Conservation (phyloP, 2,888 invertebrate species). For the Ctenicera cuprea region DNA sequence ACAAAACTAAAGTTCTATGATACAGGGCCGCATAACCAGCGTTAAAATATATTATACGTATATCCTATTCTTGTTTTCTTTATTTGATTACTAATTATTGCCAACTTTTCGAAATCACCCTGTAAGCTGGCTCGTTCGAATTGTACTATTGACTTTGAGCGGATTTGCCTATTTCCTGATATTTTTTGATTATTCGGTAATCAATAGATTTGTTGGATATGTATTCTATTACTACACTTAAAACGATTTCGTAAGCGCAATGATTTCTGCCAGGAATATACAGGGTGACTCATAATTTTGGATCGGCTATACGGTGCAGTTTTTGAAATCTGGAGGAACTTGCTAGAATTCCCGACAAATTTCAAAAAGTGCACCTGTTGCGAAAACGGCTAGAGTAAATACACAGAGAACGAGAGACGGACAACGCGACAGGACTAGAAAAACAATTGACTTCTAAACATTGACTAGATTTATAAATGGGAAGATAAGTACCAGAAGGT, state of each 20-base stretch:
- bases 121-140: conserved; percentile 55
- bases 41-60: conserved; percentile 55
- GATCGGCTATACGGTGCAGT: conserved; percentile 30
- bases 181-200: conserved; percentile 38
- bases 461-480: conserved; percentile 46
- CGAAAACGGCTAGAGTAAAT: conserved; percentile 5
- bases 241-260: conserved; percentile 5
- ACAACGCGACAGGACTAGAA: conserved; percentile 35
- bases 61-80: conserved; percentile 23
- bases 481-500: conserved; percentile 27
- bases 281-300: conserved; percentile 45
- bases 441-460: conserved; percentile 55
- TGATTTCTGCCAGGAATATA: conserved; percentile 14
- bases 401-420: conserved; percentile 18
- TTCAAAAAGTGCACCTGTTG: conserved; percentile 23
- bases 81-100: conserved; percentile 63
- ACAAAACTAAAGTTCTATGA: conserved; percentile 65
- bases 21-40: conserved; percentile 60
- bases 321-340: neutral
- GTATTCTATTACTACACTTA: conserved; percentile 35
- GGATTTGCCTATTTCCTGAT: conserved; percentile 35
- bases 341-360: neutral
- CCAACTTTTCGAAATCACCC: conserved; percentile 61
- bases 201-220: conserved; percentile 36
- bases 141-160: conserved; percentile 35